Conservation (phyloP, 2,888 invertebrate species). For the Coelopa pilipes region DNA sequence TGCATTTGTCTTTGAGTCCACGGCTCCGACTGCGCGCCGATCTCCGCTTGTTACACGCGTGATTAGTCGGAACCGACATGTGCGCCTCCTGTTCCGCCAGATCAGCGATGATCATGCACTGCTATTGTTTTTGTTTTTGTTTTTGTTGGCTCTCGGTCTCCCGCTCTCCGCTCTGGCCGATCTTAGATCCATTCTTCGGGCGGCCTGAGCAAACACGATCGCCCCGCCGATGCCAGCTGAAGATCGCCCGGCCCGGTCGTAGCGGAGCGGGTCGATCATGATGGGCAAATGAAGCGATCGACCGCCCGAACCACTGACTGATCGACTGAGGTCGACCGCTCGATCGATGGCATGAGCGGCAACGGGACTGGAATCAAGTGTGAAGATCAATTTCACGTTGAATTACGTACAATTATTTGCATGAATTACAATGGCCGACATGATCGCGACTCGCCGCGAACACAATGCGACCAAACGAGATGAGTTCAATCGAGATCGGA, state of each 20-base stretch:
- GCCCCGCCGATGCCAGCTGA: neutral
- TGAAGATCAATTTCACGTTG: slow-evolving; percentile 64
- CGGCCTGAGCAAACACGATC: neutral
- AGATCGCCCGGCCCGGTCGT: neutral
- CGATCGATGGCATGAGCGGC: neutral
- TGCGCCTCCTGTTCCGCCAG: slow-evolving; percentile 20
- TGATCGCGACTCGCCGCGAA: no score
- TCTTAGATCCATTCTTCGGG: no score
- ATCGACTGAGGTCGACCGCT: no score
- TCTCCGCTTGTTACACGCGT: slow-evolving; percentile 49
- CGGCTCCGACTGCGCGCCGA: no score
- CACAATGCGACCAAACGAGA: no score
- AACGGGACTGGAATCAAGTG: slow-evolving; percentile 50
- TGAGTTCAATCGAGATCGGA: no score
- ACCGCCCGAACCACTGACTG: no score
- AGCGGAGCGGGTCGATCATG: neutral
- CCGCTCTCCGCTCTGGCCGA: neutral
- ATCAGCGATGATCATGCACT: slow-evolving; percentile 23
- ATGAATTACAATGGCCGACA: slow-evolving; percentile 29
- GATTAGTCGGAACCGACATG: slow-evolving; percentile 46
- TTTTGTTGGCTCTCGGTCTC: neutral
- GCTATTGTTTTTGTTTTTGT: neutral
- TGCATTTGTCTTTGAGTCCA: slow-evolving; percentile 48
- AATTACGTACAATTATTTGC: slow-evolving; percentile 41
- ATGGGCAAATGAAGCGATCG: neutral